Evolutionary conservation across 1,140 invertebrate genomes (phyloP), one percentile per base, ranked within the genome.

Genomic region (Anastatus disparis): DNA sequence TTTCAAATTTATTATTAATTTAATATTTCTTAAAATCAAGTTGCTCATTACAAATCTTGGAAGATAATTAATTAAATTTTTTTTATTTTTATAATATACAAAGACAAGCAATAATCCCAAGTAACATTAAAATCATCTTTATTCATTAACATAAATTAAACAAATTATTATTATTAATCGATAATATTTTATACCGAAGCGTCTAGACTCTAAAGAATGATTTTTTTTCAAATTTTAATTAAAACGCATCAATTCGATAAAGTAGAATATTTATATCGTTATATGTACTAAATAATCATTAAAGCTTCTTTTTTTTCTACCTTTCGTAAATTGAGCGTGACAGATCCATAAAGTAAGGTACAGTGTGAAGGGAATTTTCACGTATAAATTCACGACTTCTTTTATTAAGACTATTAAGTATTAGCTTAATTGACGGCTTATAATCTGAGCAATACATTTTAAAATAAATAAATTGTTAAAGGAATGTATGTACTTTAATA

Each of bases 341-440:
- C 9, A 66, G 29, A 70, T 82, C 74, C 3, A 76, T 66, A n/a
- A 79, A 71, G 55, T 81, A 81, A 17, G 67, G 62, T 20, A 82
- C 44, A 42, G 76, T 80, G 55, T 78, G 76, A 12, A 81, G 75
- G n/a, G 67, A 75, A 52, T 77, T 80, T 40, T 80, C 76, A 1
- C 73, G 59, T 7, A 81, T 27, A 73, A 71, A 81, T 50, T 81
- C 79, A 38, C 73, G 78, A 20, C 71, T 58, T 9, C 79, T 65
- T 24, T 63, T 53, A 1, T 66, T 70, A 1, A 81, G 66, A 62
- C 78, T 82, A 12, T 9, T 27, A 7, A 13, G 50, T n/a, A 80
- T 17, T 12, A 73, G 52, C 2, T 24, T 17, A 2, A 44, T 22
- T 0, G 75, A 50, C 0, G 77, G 74, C 52, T 64, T 63, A 44